These are phyloP conservation scores for Pitangus sulphuratus DNA, from an alignment of 2,797 vertebrate species.

Conservation along the genomic window DNA sequence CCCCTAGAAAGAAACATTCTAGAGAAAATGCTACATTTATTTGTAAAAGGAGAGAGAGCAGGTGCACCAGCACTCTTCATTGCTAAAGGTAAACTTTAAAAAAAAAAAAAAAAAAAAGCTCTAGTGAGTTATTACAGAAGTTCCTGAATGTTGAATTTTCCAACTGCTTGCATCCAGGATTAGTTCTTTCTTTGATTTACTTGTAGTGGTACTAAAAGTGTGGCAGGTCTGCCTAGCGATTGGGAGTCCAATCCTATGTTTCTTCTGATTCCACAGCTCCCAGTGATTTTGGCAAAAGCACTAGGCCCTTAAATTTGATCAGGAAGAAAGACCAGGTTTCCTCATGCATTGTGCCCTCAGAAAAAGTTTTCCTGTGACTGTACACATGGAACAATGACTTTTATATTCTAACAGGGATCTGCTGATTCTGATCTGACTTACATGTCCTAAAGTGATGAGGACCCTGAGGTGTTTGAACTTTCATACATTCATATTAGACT, in stretches of 20 bases:
- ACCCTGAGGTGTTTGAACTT: not conserved
- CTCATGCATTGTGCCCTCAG: not conserved
- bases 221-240: not conserved
- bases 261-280: not conserved
- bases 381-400: not conserved
- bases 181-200: not conserved
- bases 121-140: not conserved
- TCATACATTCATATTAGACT: not conserved
- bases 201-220: not conserved
- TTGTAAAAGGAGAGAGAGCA: not conserved
- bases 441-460: not conserved
- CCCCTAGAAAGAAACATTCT: not conserved
- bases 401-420: not conserved
- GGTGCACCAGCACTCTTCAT: not conserved
- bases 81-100: not conserved
- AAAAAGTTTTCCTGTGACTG: not conserved
- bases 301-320: not conserved
- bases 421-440: not conserved
- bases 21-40: not conserved
- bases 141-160: not conserved
- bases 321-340: not conserved
- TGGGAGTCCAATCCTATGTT: not conserved
- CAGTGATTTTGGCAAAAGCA: not conserved
- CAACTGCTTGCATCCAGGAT: not conserved
- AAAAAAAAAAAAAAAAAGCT: not conserved